Evolutionary conservation across 2,797 vertebrate species (phyloP), one percentile per base, ranked within the genome.

Genomic region (Chelmon rostratus): DNA sequence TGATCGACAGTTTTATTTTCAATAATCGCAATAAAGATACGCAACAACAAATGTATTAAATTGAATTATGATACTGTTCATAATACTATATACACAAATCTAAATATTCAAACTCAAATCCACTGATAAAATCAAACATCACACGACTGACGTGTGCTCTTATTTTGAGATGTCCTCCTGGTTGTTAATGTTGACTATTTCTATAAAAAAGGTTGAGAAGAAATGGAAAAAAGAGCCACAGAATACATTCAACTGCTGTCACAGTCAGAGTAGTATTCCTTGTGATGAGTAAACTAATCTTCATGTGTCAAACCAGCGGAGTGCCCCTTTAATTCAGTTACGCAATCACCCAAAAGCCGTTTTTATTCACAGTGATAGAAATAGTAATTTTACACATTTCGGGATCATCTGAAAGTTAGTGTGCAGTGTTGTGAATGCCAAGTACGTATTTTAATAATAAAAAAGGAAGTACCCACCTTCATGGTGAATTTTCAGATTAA

Each of bases 401-500:
- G 8, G 47, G 38, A 38, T 7, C 35, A 38, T 58, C 11, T 42
- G 42, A 64, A 19, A 52, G 56, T 38, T 28, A 6, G 18, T 8
- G 18, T 37, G 37, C 23, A 15, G 61, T 57, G 62, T n/a, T 57
- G 8, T 59, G 40, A 78, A 72, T 57, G 19, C 54, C 31, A 56
- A 83, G 68, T n/a, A 58, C 15, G 63, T 49, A 25, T 9, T 61
- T 59, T 40, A n/a, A 69, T 58, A 21, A 76, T 44, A 7, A 56
- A 72, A 61, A 66, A 19, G 5, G 7, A 77, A 47, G 28, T 21
- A 12, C 9, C 25, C n/a, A 47, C 10, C 49, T 80, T 58, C 68
- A 72, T 49, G 61, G 58, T 69, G 42, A 57, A 63, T 73, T 65
- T 56, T 66, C 18, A 59, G n/a, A 58, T 57, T 42, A 78, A 71